A percentile compares a stretch with the other conserved stretches of the same genome.
Evolutionary conservation across 2,888 invertebrate species (phyloP).

Genomic region (Danaus chrysippus): DNA sequence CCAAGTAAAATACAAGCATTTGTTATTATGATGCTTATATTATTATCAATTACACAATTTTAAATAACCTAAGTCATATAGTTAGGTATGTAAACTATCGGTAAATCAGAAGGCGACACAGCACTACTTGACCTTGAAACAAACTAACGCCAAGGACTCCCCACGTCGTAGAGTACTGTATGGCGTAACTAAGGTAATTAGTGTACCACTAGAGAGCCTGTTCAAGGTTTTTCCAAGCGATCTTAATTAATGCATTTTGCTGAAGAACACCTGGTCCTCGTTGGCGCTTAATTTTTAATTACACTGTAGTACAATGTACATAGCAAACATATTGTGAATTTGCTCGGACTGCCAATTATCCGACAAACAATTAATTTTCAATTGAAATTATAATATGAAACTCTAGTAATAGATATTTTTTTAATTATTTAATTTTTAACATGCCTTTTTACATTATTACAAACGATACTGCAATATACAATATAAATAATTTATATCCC

Average conservation of each 20-base stretch:
- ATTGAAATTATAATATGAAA: too few species aligned
- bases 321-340: conserved; percentile 14
- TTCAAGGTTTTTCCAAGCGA: conserved; percentile 52
- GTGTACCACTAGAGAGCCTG: conserved; percentile 43
- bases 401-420: too few species aligned
- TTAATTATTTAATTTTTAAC: too few species aligned
- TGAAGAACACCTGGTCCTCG: conserved; percentile 58
- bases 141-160: background rate
- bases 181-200: conserved; percentile 50
- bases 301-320: conserved; percentile 38
- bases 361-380: too few species aligned
- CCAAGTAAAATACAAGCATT: too few species aligned
- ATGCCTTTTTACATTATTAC: too few species aligned
- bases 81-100: too few species aligned
- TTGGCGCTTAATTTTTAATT: conserved; percentile 56
- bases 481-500: too few species aligned
- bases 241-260: conserved; percentile 65
- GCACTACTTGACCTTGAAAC: conserved; percentile 16
- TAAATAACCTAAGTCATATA: too few species aligned
- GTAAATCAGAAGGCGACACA: background rate
- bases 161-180: conserved; percentile 10
- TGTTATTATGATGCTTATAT: too few species aligned
- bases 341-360: background rate
- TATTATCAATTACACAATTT: too few species aligned
- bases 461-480: too few species aligned